Conservation (phyloP, 2,888 invertebrate genomes). For the Pteria penguin region DNA sequence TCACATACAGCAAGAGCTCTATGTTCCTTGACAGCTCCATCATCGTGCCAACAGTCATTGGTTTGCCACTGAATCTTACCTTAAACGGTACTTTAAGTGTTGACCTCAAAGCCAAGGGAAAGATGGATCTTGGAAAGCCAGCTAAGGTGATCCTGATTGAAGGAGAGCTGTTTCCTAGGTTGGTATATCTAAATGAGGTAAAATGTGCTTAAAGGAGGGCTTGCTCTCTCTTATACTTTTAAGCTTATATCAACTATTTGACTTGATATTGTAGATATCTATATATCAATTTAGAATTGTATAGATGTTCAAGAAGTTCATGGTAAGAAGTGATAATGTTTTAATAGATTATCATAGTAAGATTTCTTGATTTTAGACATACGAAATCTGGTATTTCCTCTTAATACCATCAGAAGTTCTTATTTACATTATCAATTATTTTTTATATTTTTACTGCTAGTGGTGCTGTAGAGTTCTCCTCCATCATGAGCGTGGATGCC, state of each 20-base stretch:
- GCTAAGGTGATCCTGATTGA: conserved; percentile 86
- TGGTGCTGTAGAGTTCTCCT: conserved; percentile 90
- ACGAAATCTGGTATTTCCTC: too few species aligned
- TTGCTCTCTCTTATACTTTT: too few species aligned
- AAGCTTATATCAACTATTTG: too few species aligned
- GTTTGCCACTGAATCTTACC: conserved; percentile 91
- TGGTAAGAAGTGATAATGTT: neutral
- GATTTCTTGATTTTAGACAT: too few species aligned
- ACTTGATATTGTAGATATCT: neutral
- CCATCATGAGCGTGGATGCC: conserved; percentile 91
- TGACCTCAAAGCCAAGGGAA: conserved; percentile 90
- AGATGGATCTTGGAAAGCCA: conserved; percentile 86
- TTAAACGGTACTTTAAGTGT: conserved; percentile 92
- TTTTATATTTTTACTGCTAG: too few species aligned
- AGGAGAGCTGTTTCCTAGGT: conserved; percentile 91
- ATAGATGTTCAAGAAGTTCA: neutral
- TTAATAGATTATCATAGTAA: too few species aligned
- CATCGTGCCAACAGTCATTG: conserved; percentile 90
- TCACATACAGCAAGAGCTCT: conserved; percentile 90
- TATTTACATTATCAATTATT: too few species aligned
- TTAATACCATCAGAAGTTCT: too few species aligned
- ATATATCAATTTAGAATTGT: too few species aligned
- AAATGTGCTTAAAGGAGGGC: too few species aligned
- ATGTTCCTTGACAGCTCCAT: conserved; percentile 94
- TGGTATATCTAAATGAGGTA: too few species aligned